A percentile compares a stretch with the other conserved stretches of the same genome.
phyloP scores from a whole-genome alignment of 1,140 invertebrate genomes.

The Hylaeus volcanicus region DNA sequence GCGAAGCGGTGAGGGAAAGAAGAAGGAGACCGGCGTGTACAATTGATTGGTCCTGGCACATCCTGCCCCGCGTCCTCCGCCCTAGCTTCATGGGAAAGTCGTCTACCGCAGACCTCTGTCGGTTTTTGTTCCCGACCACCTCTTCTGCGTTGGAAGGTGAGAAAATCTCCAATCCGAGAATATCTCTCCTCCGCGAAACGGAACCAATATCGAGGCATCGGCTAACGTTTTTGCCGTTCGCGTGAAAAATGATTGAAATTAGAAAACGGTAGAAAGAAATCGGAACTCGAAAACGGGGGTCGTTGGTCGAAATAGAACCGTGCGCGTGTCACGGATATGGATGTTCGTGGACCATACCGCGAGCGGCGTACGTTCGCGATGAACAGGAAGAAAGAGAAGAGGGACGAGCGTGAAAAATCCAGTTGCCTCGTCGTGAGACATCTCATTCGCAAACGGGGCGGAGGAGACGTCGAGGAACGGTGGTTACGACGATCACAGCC shows the following conservation, averaged over 20 bases:
- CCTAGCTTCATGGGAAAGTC: constrained; percentile 77
- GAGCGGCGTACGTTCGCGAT: no score
- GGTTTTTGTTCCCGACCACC: constrained; percentile 64
- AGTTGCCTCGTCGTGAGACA: constrained; percentile 33
- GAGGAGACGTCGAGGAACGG: background rate
- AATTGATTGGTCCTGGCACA: constrained; percentile 80
- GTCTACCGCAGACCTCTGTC: constrained; percentile 69
- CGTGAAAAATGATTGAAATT: background rate
- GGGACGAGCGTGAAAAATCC: constrained; percentile 57
- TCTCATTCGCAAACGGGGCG: constrained; percentile 66
- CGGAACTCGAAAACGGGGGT: background rate
- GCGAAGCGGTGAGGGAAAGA: constrained; percentile 57
- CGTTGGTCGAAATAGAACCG: no score
- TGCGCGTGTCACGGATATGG: no score
- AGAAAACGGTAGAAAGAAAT: background rate
- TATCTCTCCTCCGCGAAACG: constrained; percentile 2
- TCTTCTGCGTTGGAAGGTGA: constrained; percentile 38
- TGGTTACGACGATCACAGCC: background rate
- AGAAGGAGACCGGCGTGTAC: constrained; percentile 77
- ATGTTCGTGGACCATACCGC: background rate
- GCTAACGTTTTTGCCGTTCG: constrained; percentile 16
- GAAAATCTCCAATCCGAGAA: constrained; percentile 32
- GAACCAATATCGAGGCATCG: constrained; percentile 47
- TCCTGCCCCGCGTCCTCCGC: constrained; percentile 74
- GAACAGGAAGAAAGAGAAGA: background rate